Base-by-base conservation (phyloP, 2,888 invertebrate genomes). In the Neria commutata region DNA sequence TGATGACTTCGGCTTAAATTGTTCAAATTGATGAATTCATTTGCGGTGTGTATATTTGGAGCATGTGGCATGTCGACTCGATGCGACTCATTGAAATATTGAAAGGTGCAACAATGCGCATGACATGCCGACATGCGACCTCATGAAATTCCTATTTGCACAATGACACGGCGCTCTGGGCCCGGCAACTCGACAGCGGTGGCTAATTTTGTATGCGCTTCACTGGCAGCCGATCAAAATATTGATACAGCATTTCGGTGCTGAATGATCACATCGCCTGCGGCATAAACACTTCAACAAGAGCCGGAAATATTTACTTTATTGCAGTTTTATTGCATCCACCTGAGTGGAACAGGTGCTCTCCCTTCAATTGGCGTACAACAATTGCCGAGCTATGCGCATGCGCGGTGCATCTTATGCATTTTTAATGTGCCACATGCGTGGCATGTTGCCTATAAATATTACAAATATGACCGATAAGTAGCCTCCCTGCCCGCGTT, bases 171-270 rank as follows among this genome's bases (percentile, higher is more conserved):
- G n/a, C 10, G 10, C 37, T 37, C n/a, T n/a, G n/a, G n/a, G n/a
- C n/a, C n/a, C n/a, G n/a, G n/a, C n/a, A n/a, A n/a, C n/a, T n/a
- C n/a, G n/a, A n/a, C n/a, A n/a, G n/a, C 62, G 58, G 60, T 65
- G 63, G 73, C 72, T 72, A 72, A 72, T 73, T 73, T 73, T 65
- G 58, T 73, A 70, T 72, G 72, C 70, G 65, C 66, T 52, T 56
- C 61, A 64, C 62, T 16, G 24, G 60, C 67, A 63, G 71, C n/a
- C n/a, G 72, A 72, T 72, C 72, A 72, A 66, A 72, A 72, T 73
- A 72, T 72, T 73, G 72, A 72, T 73, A 64, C 69, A 69, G 71
- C 21, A 42, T 14, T 42, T 42, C 21, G 19, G 19, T 5, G 11
- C 6, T 29, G 11, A 42, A n/a, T n/a, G n/a, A n/a, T n/a, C n/a